Evolutionary conservation across 2,797 vertebrate genomes (phyloP), one percentile per base, ranked within the genome.

Genomic region (Schizopygopsis malacanthus): DNA sequence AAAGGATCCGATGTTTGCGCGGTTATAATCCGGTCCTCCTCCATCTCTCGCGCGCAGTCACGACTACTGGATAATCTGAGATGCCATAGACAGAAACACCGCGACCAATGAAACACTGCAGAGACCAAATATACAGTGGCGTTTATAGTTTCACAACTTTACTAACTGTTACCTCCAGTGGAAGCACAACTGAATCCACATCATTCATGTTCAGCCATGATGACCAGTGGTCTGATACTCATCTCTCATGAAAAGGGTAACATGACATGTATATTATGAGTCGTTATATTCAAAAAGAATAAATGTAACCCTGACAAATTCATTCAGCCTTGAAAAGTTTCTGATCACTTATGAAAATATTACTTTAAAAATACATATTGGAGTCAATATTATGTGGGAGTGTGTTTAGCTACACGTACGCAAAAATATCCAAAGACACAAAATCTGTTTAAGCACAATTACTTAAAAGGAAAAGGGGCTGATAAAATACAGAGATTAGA

Each of bases 11-110:
- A 75, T 39, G 79, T 79, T 22, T 86, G 79, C 79, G 81, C 79
- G 81, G 73, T 65, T 76, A 45, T 89, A 91, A 88, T 91, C 81
- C 86, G 25, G 71, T 87, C 85, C 86, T 87, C 85, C 86, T 86
- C 82, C 37, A 67, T 41, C 71, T 50, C 70, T 84, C 84, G 52
- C 50, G 86, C 83, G 69, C 87, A 90, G 90, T 92, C 91, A 92
- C 89, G 90, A 91, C 88, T 82, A 28, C 63, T 33, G 83, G 79
- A 90, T 86, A 85, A 83, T 83, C 71, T 84, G 22, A 82, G 56
- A 81, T 45, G 76, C n/a, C 37, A n/a, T 3, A 47, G 43, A 83
- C 50, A 75, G 43, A 84, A 43, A 69, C 37, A 22, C 20, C 47
- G 47, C 50, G 67, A 71, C 79, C 16, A 37, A 81, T 8, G 43